A percentile compares a stretch with the other conserved stretches of the same genome.
Evolutionary conservation across 2,888 invertebrate genomes (phyloP).

Genomic region (Drosophila multiciliata): DNA sequence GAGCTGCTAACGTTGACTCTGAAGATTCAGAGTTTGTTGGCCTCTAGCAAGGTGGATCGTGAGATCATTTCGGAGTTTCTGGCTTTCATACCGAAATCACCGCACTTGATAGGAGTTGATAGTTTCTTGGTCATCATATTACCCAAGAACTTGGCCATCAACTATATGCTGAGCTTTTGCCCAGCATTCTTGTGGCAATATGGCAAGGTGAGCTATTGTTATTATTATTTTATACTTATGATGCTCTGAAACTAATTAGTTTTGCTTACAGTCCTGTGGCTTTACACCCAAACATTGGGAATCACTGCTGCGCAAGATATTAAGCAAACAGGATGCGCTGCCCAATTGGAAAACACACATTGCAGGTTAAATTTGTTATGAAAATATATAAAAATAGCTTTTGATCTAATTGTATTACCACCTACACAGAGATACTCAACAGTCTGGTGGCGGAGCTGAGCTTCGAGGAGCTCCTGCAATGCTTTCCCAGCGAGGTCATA

Average conservation of each 20-base stretch:
- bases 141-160: conserved; percentile 86
- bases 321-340: conserved; percentile 81
- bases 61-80: conserved; percentile 87
- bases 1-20: conserved; percentile 80
- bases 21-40: conserved; percentile 85
- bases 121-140: conserved; percentile 86
- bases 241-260: neutral
- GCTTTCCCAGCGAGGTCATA: conserved; percentile 83
- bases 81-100: conserved; percentile 87
- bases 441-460: conserved; percentile 81
- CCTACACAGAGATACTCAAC: conserved; percentile 79
- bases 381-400: neutral
- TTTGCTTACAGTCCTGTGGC: conserved; percentile 77
- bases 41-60: conserved; percentile 86
- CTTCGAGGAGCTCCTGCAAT: conserved; percentile 83
- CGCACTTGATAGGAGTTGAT: conserved; percentile 86
- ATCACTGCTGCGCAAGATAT: conserved; percentile 82
- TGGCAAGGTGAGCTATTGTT: conserved; percentile 86
- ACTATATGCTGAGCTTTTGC: conserved; percentile 87
- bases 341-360: conserved; percentile 82
- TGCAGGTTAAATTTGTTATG: conserved; percentile 62
- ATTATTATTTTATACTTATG: neutral
- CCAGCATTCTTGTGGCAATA: conserved; percentile 88
- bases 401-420: neutral
- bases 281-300: conserved; percentile 84